A percentile compares a stretch with the other conserved stretches of the same genome.
phyloP scores from a whole-genome alignment of 2,797 vertebrate species.

The Hydrolagus colliei region DNA sequence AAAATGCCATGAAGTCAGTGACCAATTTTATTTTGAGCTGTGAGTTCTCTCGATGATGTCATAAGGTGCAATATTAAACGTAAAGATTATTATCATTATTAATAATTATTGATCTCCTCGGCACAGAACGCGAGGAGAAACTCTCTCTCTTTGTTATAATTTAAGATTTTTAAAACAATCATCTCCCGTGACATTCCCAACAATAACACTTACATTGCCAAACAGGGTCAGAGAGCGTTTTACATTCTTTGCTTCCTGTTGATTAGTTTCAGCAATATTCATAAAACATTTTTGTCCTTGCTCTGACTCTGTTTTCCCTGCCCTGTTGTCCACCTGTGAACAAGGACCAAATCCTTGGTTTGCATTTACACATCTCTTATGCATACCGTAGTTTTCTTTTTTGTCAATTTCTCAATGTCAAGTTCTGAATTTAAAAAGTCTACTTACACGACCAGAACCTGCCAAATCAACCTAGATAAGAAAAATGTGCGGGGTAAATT shows the following conservation, averaged over 20 bases:
- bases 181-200: background rate
- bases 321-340: conserved; percentile 32
- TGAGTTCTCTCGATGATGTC: too few relatives aligned
- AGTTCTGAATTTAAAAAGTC: background rate
- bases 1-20: too few relatives aligned
- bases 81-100: too few relatives aligned
- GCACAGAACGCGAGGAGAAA: too few relatives aligned
- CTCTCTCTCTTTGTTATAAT: background rate
- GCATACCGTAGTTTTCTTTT: background rate
- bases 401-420: background rate
- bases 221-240: conserved; percentile 48
- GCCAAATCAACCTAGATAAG: conserved; percentile 44
- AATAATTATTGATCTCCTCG: too few relatives aligned
- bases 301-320: conserved; percentile 33
- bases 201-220: conserved; percentile 42
- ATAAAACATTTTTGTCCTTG: conserved; percentile 39
- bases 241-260: conserved; percentile 44
- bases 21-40: too few relatives aligned
- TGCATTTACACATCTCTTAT: background rate
- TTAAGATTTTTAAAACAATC: background rate
- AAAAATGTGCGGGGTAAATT: background rate
- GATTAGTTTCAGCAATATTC: conserved; percentile 37
- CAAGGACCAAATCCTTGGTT: background rate
- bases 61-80: too few relatives aligned
- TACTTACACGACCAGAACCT: conserved; percentile 43